Evolutionary conservation across 2,888 invertebrate genomes (phyloP).

Genomic region (Orthonevra nobilis): DNA sequence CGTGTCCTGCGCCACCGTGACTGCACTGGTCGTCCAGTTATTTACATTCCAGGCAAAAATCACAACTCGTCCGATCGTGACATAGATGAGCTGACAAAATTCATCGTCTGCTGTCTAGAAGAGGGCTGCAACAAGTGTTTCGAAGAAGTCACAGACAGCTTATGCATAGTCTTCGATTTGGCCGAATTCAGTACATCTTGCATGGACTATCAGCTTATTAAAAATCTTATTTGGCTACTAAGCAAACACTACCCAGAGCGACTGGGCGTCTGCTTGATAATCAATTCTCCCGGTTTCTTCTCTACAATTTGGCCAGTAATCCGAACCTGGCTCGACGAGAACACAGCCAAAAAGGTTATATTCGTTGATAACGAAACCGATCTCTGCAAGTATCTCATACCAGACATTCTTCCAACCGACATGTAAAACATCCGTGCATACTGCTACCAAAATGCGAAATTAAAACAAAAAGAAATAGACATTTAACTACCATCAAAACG

Average conservation of each 20-base stretch:
- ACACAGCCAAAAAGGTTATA: conserved; percentile 88
- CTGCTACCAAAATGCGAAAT: background rate
- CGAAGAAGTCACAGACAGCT: conserved; percentile 89
- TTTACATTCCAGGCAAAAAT: conserved; percentile 89
- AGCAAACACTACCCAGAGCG: conserved; percentile 90
- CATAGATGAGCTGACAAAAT: conserved; percentile 88
- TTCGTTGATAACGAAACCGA: conserved; percentile 87
- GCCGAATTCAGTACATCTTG: conserved; percentile 86
- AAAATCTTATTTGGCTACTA: conserved; percentile 89
- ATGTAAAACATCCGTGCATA: conserved; percentile 79
- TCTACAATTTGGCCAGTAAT: conserved; percentile 90
- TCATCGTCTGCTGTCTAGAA: conserved; percentile 89
- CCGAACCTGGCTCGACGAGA: conserved; percentile 88
- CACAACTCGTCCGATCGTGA: conserved; percentile 86
- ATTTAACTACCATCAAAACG: conserved; percentile 48
- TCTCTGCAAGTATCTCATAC: conserved; percentile 87
- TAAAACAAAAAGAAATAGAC: conserved; percentile 18
- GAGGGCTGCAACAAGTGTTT: conserved; percentile 88
- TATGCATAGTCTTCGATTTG: conserved; percentile 90
- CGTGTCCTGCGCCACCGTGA: conserved; percentile 87
- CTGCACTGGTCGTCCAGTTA: conserved; percentile 86
- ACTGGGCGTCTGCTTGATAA: conserved; percentile 87
- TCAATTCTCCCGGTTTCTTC: conserved; percentile 88
- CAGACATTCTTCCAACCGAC: conserved; percentile 87
- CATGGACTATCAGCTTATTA: conserved; percentile 90